These are phyloP conservation scores for Mus minutoides DNA, from an alignment of 2,797 vertebrate genomes.

Conservation along the genomic window DNA sequence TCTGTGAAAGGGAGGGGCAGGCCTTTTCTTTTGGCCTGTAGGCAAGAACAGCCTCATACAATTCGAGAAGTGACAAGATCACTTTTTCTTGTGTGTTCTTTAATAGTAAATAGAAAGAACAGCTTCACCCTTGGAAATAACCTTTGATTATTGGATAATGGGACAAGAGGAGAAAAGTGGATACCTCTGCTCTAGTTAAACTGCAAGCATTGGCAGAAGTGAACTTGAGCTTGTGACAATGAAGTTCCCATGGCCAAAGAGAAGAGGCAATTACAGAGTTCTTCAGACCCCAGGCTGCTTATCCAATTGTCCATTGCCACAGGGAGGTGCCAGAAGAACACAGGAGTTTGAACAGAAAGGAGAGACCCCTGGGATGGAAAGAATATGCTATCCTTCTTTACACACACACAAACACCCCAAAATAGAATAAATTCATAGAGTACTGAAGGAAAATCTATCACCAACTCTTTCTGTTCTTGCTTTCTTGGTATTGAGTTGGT, in stretches of 20 bases:
- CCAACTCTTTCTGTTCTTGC: neutral
- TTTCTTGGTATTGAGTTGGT: neutral
- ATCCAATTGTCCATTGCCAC: neutral
- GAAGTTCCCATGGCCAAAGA: neutral
- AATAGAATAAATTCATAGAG: neutral
- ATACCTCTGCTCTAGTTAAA: neutral
- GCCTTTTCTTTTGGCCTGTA: slow-evolving; percentile 29
- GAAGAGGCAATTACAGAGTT: neutral
- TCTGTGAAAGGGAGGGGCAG: neutral
- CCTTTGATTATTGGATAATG: slow-evolving; percentile 51
- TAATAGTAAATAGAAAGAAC: slow-evolving; percentile 44
- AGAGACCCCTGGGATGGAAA: neutral
- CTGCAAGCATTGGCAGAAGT: neutral
- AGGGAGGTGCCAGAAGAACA: neutral
- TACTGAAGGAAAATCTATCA: neutral
- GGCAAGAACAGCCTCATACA: slow-evolving; percentile 50
- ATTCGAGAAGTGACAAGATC: slow-evolving; percentile 40
- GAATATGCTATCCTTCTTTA: neutral
- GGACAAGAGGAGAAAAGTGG: neutral
- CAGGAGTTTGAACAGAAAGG: neutral
- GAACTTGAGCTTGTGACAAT: neutral
- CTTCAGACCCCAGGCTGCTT: neutral
- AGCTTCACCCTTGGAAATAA: slow-evolving; percentile 51
- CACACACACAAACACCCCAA: neutral
- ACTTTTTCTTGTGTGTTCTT: slow-evolving; percentile 52